Conservation (phyloP, 2,888 invertebrate genomes). For the Clepsis dumicolana region DNA sequence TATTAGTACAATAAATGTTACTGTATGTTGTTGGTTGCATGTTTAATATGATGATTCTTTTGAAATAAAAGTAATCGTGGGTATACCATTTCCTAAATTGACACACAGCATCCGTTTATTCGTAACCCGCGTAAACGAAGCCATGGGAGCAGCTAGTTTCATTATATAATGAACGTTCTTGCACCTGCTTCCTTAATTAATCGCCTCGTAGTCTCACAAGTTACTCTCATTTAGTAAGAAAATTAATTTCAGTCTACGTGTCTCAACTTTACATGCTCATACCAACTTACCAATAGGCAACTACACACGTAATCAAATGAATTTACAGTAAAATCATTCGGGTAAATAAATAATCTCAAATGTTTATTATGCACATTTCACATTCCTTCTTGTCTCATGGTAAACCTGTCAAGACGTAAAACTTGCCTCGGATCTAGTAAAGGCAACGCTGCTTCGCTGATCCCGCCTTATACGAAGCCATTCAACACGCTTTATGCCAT, state of each 20-base stretch:
- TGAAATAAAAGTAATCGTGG: background rate
- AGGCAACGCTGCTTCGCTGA: conserved; percentile 45
- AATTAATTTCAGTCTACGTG: conserved; percentile 50
- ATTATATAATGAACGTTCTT: conserved; percentile 47
- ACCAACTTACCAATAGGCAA: conserved; percentile 25
- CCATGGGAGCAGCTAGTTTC: conserved; percentile 1
- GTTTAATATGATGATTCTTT: too few species aligned
- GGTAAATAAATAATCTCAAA: too few species aligned
- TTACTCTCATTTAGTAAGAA: conserved; percentile 54
- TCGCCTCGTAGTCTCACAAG: conserved; percentile 54
- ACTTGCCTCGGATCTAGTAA: conserved; percentile 44
- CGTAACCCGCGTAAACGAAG: background rate
- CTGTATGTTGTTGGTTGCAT: too few species aligned
- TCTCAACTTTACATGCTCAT: conserved; percentile 36
- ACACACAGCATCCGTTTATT: background rate
- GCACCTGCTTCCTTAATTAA: conserved; percentile 68
- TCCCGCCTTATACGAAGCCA: conserved; percentile 46
- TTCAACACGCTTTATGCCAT: conserved; percentile 41
- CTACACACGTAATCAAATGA: too few species aligned
- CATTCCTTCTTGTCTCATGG: conserved; percentile 21
- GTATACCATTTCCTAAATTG: background rate
- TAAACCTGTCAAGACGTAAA: conserved; percentile 33
- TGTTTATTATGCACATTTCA: conserved; percentile 14
- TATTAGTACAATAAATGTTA: too few species aligned
- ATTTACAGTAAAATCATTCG: too few species aligned